Conservation (phyloP, 2,888 invertebrate species). For the Uropetala carovei region DNA sequence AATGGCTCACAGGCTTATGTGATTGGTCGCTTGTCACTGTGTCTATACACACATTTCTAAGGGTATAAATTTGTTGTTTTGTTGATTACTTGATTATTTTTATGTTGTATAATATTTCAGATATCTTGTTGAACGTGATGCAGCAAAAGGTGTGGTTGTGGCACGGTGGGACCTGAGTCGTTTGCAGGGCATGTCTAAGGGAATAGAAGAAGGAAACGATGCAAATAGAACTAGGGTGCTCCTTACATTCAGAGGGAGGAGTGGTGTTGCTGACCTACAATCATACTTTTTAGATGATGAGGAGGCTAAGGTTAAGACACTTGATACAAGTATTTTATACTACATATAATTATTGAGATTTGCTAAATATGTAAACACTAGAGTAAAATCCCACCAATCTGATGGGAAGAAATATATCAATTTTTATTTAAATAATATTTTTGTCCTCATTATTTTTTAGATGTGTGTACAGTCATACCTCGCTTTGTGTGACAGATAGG, state of each 20-base stretch:
- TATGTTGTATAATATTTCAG: background rate
- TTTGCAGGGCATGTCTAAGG: background rate
- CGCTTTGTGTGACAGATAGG: no score
- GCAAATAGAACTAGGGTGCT: background rate
- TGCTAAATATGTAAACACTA: no score
- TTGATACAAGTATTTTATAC: background rate
- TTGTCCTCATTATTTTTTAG: no score
- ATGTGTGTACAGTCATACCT: no score
- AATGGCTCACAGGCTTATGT: no score
- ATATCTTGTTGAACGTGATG: background rate
- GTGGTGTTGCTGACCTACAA: constrained; percentile 74
- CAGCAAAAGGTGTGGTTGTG: background rate
- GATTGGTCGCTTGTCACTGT: no score
- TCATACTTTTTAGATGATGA: constrained; percentile 78
- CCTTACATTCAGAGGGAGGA: background rate
- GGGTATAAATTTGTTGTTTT: no score
- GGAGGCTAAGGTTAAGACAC: constrained; percentile 76
- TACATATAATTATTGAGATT: background rate
- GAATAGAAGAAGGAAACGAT: background rate
- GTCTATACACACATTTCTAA: no score
- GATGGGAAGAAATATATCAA: no score
- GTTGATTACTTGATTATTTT: no score
- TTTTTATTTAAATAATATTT: no score
- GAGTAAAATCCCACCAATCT: no score
- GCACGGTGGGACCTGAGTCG: background rate